Evolutionary conservation across 2,113 vertebrate species (phyloP).

Genomic region (Coptodon bakossiorum): DNA sequence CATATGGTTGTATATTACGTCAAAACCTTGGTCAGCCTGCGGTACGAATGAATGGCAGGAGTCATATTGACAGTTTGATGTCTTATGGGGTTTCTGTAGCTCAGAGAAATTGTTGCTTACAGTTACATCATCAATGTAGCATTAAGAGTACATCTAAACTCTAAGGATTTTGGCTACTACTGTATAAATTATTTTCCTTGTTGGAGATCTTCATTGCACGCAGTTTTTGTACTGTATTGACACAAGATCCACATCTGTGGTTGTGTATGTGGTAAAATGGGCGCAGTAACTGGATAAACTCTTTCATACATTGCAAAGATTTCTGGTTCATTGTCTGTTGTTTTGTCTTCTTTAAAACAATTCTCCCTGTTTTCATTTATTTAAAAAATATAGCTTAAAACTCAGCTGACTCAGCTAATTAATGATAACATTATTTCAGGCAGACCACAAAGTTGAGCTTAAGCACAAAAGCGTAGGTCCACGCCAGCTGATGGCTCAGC

Average conservation of each 20-base stretch:
- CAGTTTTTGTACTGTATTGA: background rate
- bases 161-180: background rate
- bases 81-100: background rate
- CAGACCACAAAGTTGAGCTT: background rate
- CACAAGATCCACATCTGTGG: background rate
- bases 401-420: background rate
- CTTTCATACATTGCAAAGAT: background rate
- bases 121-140: background rate
- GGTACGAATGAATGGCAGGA: background rate
- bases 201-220: background rate
- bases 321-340: background rate
- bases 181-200: background rate
- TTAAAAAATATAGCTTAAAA: background rate
- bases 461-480: background rate
- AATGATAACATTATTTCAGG: rapidly evolving
- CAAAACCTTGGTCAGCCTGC: background rate
- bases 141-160: background rate
- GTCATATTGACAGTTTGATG: background rate
- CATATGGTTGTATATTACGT: background rate
- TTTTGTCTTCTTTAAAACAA: background rate
- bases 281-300: background rate
- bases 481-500: background rate
- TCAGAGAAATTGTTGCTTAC: background rate
- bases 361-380: background rate
- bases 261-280: background rate